Percentiles rank a stretch among this genome's conserved stretches.
Evolutionary conservation across 2,797 vertebrate species (phyloP).

Genomic region (Galagoides demidoff): DNA sequence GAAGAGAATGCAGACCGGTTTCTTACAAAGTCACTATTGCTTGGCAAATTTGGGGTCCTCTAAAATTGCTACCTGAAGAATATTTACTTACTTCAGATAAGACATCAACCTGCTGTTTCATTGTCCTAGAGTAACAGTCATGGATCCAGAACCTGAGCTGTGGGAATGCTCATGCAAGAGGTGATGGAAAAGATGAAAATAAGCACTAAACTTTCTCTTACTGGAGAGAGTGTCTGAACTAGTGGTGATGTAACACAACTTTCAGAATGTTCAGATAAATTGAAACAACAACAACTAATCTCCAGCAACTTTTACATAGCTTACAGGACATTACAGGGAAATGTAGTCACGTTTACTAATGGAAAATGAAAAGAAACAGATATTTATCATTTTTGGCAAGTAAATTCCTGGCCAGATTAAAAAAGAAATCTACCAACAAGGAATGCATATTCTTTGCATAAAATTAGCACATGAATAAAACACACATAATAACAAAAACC

Average conservation of each 20-base stretch:
- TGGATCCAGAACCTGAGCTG: conserved; percentile 8
- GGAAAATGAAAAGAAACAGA: background rate
- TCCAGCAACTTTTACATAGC: background rate
- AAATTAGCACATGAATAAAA: background rate
- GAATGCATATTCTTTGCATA: background rate
- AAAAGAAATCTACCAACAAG: background rate
- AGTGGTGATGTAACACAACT: conserved; percentile 59
- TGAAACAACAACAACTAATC: conserved; percentile 17
- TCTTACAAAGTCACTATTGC: conserved; percentile 70
- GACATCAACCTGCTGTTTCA: conserved; percentile 31
- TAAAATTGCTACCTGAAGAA: conserved; percentile 61
- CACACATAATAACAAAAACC: background rate
- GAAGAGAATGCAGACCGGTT: conserved; percentile 63
- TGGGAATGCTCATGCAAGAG: conserved; percentile 1
- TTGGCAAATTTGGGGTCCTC: conserved; percentile 69
- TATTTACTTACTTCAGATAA: conserved; percentile 72
- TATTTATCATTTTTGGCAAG: background rate
- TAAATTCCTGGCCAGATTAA: background rate
- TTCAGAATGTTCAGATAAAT: conserved; percentile 58
- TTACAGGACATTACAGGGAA: conserved; percentile 4
- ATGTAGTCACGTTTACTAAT: background rate
- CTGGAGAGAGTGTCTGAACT: conserved; percentile 59
- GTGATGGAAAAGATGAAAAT: conserved; percentile 64
- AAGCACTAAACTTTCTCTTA: conserved; percentile 23
- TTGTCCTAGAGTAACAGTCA: background rate